Conservation (phyloP, 2,888 invertebrate genomes). For the Frankliniella fusca region DNA sequence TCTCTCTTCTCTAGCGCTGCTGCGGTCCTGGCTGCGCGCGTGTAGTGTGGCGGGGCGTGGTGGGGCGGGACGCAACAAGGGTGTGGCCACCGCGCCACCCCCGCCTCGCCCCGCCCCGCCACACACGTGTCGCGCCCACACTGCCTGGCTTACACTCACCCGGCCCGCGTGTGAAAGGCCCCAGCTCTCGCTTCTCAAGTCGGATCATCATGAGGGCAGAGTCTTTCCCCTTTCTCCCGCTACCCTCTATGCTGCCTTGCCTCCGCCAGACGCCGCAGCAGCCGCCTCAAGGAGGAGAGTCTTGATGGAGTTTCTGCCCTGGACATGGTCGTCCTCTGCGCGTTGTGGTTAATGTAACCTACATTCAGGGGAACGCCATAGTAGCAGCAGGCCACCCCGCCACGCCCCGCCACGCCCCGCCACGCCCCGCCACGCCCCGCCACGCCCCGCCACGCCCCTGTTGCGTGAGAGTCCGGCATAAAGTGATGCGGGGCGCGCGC, state of each 20-base stretch:
- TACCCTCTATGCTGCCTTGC: too few relatives aligned
- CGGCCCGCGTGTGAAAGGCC: conserved; percentile 2
- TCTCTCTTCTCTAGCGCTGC: neutral
- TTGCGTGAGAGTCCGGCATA: neutral
- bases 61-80: neutral
- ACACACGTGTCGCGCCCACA: conserved; percentile 20
- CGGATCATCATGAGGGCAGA: neutral
- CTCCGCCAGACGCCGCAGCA: too few relatives aligned
- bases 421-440: neutral
- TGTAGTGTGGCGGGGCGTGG: neutral
- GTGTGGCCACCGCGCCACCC: neutral
- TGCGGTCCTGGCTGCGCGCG: neutral
- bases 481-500: neutral
- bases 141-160: neutral
- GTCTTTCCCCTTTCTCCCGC: too few relatives aligned
- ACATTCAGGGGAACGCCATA: neutral
- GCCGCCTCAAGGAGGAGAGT: too few relatives aligned
- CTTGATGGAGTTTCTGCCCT: too few relatives aligned
- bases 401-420: too few relatives aligned
- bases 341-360: neutral
- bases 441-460: neutral
- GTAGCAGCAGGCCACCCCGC: neutral
- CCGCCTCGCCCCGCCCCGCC: neutral
- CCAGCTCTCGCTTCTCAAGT: neutral
- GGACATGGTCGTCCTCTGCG: neutral